Percentiles rank a stretch among this genome's conserved stretches.
phyloP scores from a whole-genome alignment of 2,113 vertebrate genomes.

The Poeciliopsis prolifica region DNA sequence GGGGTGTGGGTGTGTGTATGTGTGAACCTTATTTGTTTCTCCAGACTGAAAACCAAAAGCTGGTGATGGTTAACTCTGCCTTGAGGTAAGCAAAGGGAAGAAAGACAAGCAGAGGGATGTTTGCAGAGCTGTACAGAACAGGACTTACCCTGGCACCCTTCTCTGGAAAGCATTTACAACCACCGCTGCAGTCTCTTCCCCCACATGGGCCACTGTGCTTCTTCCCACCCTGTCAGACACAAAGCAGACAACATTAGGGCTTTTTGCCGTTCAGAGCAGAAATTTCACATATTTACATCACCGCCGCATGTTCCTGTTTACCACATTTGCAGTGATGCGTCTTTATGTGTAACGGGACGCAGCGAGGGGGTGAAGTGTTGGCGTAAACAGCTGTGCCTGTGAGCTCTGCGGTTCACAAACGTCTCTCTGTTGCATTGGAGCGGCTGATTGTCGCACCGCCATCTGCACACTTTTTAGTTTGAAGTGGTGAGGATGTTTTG shows the following conservation, averaged over 20 bases:
- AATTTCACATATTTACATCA: conserved; percentile 9
- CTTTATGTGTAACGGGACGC: not conserved
- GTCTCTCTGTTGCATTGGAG: conserved; percentile 14
- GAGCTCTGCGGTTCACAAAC: conserved; percentile 28
- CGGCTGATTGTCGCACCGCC: conserved; percentile 3
- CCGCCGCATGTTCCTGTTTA: not conserved
- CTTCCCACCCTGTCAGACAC: conserved; percentile 88
- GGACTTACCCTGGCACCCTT: conserved; percentile 94
- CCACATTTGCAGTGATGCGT: not conserved
- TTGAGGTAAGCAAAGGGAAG: not conserved
- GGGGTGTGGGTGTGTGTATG: too few species aligned
- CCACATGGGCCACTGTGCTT: conserved; percentile 88
- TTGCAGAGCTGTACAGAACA: conserved; percentile 10
- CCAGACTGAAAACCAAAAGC: conserved; percentile 1
- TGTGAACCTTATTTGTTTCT: conserved; percentile 33
- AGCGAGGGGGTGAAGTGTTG: conserved; percentile 19
- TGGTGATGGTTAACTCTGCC: conserved; percentile 1
- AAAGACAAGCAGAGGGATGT: conserved; percentile 12
- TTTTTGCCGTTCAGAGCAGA: not conserved
- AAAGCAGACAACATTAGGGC: conserved; percentile 44
- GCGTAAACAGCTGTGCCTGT: conserved; percentile 51
- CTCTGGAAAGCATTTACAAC: conserved; percentile 94
- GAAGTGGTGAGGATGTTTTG: conserved; percentile 32
- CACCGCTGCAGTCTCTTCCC: conserved; percentile 95
- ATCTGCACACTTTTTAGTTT: conserved; percentile 23